Base-by-base conservation (phyloP, 2,888 invertebrate species). In the Heliconius erato region DNA sequence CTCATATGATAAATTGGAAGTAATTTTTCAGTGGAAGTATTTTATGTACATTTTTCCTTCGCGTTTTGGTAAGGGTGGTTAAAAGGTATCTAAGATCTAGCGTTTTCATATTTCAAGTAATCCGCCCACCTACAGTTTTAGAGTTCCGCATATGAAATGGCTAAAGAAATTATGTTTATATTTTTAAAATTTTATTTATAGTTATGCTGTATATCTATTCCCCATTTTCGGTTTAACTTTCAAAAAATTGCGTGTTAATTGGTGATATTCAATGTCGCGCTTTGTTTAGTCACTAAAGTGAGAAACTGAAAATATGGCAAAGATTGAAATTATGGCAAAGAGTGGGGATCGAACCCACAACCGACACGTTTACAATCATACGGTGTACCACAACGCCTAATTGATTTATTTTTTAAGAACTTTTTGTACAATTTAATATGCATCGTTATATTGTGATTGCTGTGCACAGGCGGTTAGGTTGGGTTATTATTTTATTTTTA, bases 1-100 rank as follows among this genome's bases (percentile, higher is more conserved):
- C 71, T 59, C 67, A 23, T 35, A 78, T 78, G 67, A 78, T 78
- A 78, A 67, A 78, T 78, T 78, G 28, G 59, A 78, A 78, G 78
- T 28, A 67, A 78, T 78, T 67, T 49, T 44, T 78, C 78, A 78
- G 54, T 54, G 54, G 54, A 67, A 40, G 16, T 67, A 40, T 63
- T 23, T 7, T n/a, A 77, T 65, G 63, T 77, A 44, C 26, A 76
- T 76, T 78, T 78, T 67, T 44, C 78, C 67, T 67, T 78, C 63
- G 19, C 65, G 28, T 78, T 78, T 78, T 23, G 28, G 67, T 78
- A 65, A 44, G 19, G 63, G 40, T 19, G 65, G 67, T 78, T 67
- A 40, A 78, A 35, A 59, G 59, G 32, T 76, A 76, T 76, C 59
- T 76, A 6, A 76, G 74, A 76, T 76, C 59, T 76, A 76, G 74